Conservation (phyloP, 2,888 invertebrate species). For the Drosophila bunnanda region DNA sequence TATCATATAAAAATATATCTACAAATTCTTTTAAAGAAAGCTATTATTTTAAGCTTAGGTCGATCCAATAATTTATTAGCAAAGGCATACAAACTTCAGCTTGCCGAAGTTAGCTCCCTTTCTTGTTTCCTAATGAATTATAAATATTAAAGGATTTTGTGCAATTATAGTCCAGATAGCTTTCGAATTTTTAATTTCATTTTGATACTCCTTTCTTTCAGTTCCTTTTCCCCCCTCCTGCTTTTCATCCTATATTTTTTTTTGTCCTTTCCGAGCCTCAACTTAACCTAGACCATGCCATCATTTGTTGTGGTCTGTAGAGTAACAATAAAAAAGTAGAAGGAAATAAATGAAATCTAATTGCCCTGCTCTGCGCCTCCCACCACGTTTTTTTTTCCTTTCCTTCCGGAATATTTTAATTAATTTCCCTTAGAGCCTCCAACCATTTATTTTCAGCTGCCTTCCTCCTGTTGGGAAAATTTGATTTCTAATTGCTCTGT, state of each 20-base stretch:
- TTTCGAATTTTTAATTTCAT: slow-evolving; percentile 24
- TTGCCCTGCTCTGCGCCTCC: slow-evolving; percentile 39
- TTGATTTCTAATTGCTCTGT: slow-evolving; percentile 64
- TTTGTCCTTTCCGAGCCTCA: slow-evolving; percentile 3
- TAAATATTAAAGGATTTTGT: slow-evolving; percentile 19
- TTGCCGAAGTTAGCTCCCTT: too few relatives aligned
- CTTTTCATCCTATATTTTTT: not conserved
- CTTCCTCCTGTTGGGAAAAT: slow-evolving; percentile 25
- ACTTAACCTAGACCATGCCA: slow-evolving; percentile 40
- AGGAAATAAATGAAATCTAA: slow-evolving; percentile 51
- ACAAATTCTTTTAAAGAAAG: too few relatives aligned
- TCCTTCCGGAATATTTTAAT: slow-evolving; percentile 63
- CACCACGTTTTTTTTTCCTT: slow-evolving; percentile 26
- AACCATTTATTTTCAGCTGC: slow-evolving; percentile 15
- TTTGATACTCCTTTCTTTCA: slow-evolving; percentile 1
- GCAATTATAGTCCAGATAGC: slow-evolving; percentile 30
- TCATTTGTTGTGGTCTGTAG: slow-evolving; percentile 29
- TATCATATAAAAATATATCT: too few relatives aligned
- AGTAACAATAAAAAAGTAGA: slow-evolving; percentile 23
- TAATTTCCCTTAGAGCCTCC: slow-evolving; percentile 56
- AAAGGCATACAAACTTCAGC: too few relatives aligned
- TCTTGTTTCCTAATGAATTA: slow-evolving; percentile 10
- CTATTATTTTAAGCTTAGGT: too few relatives aligned
- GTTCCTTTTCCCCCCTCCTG: not conserved
- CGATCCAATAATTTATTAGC: too few relatives aligned